A percentile compares a stretch with the other conserved stretches of the same genome.
Conservation (phyloP, 1,140 invertebrate genomes). For the Triops longicaudatus region DNA sequence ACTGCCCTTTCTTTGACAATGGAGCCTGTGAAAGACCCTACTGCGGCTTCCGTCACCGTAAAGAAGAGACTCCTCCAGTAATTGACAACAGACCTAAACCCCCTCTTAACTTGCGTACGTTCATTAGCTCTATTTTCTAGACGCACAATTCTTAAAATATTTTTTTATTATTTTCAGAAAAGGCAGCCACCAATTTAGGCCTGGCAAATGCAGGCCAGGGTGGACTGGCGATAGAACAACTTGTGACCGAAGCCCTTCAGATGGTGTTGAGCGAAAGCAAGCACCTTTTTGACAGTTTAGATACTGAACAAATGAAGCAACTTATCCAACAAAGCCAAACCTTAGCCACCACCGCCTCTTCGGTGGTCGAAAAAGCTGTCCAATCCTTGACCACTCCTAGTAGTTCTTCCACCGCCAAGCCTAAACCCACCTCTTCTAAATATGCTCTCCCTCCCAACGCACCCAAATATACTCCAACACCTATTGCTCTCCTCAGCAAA, state of each 20-base stretch:
- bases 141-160: conserved; percentile 11
- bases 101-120: conserved; percentile 1
- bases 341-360: neutral
- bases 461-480: conserved; percentile 52
- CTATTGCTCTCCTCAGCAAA: conserved; percentile 50
- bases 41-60: conserved; percentile 77
- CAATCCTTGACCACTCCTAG: neutral
- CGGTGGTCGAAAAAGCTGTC: conserved; percentile 38
- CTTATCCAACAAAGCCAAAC: conserved; percentile 29
- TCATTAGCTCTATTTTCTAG: conserved; percentile 6
- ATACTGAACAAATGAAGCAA: conserved; percentile 36
- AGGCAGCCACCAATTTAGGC: neutral
- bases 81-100: conserved; percentile 15
- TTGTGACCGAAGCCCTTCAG: conserved; percentile 45
- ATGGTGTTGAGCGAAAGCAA: conserved; percentile 42
- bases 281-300: conserved; percentile 35
- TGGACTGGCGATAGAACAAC: conserved; percentile 38
- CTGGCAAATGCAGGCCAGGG: neutral
- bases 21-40: conserved; percentile 72
- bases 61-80: conserved; percentile 43
- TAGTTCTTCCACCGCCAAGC: conserved; percentile 33
- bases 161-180: neutral
- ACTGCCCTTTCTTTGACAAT: conserved; percentile 72
- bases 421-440: neutral
- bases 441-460: conserved; percentile 32